These are phyloP conservation scores for Mobula hypostoma DNA, from an alignment of 2,113 vertebrate species.

Conservation along the genomic window DNA sequence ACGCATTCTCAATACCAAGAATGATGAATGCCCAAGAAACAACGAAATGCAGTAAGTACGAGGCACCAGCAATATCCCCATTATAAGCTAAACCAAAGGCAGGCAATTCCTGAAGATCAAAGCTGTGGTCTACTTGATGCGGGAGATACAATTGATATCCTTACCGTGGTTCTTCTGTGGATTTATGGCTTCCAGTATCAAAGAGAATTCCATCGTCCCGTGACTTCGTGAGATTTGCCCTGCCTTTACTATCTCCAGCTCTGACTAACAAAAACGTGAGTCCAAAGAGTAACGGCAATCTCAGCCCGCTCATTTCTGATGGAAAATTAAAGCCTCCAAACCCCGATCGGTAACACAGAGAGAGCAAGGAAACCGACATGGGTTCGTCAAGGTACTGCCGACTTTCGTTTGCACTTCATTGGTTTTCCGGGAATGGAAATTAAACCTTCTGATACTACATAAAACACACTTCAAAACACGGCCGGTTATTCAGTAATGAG, in stretches of 20 bases:
- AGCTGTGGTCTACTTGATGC: conserved; percentile 48
- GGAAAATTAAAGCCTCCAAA: conserved; percentile 37
- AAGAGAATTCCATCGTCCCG: conserved; percentile 55
- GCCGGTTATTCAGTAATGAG: not conserved
- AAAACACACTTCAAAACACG: not conserved
- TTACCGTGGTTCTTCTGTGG: conserved; percentile 59
- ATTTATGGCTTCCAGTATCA: conserved; percentile 66
- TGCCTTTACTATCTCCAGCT: conserved; percentile 59
- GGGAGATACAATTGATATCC: conserved; percentile 50
- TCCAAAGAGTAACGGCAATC: conserved; percentile 61
- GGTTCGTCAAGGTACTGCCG: not conserved
- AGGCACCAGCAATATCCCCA: conserved; percentile 68
- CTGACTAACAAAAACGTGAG: conserved; percentile 68
- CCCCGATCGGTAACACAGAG: conserved; percentile 44
- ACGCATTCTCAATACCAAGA: too few species aligned
- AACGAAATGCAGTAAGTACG: conserved; percentile 37
- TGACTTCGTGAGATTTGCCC: conserved; percentile 50
- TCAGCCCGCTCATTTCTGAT: conserved; percentile 67
- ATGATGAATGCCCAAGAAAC: not conserved
- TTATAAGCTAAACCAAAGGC: conserved; percentile 59
- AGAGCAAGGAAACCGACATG: conserved; percentile 40
- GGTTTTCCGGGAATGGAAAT: too few species aligned
- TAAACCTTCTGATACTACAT: not conserved
- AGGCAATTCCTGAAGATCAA: conserved; percentile 55
- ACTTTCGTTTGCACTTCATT: not conserved